These are phyloP conservation scores for Adelosebastes latens DNA, from an alignment of 2,797 vertebrate species.

Conservation along the genomic window DNA sequence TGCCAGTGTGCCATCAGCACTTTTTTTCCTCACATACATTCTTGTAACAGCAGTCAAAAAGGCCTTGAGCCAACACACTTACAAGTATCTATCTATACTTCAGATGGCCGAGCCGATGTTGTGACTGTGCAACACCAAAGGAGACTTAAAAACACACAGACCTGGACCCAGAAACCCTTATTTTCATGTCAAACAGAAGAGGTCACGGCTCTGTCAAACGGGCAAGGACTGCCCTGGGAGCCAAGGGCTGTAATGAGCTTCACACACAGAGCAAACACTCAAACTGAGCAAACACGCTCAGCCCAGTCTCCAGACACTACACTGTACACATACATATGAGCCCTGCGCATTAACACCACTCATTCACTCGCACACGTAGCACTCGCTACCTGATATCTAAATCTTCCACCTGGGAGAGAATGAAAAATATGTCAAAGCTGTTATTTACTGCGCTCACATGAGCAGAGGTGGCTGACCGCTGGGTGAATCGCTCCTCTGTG, in stretches of 20 bases:
- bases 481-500: conserved; percentile 70
- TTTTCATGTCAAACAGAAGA: conserved; percentile 60
- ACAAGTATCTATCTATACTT: conserved; percentile 10
- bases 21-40: conserved; percentile 52
- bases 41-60: conserved; percentile 33
- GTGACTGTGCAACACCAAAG: conserved; percentile 29
- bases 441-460: conserved; percentile 68
- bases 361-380: conserved; percentile 24
- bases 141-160: conserved; percentile 17
- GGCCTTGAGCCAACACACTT: conserved; percentile 22
- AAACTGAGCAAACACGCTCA: conserved; percentile 47
- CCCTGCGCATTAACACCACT: conserved; percentile 16
- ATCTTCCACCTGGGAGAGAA: conserved; percentile 78
- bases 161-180: conserved; percentile 26
- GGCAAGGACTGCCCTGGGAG: conserved; percentile 54
- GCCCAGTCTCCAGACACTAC: conserved; percentile 26
- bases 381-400: conserved; percentile 62
- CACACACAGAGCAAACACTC: conserved; percentile 57
- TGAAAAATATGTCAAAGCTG: conserved; percentile 70
- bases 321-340: conserved; percentile 14
- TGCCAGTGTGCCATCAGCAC: conserved; percentile 75
- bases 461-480: conserved; percentile 68
- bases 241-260: conserved; percentile 44
- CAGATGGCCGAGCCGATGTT: neutral
- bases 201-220: conserved; percentile 63